These are phyloP conservation scores for Neopipo cinnamomea DNA, from an alignment of 2,113 vertebrate species.

Conservation along the genomic window DNA sequence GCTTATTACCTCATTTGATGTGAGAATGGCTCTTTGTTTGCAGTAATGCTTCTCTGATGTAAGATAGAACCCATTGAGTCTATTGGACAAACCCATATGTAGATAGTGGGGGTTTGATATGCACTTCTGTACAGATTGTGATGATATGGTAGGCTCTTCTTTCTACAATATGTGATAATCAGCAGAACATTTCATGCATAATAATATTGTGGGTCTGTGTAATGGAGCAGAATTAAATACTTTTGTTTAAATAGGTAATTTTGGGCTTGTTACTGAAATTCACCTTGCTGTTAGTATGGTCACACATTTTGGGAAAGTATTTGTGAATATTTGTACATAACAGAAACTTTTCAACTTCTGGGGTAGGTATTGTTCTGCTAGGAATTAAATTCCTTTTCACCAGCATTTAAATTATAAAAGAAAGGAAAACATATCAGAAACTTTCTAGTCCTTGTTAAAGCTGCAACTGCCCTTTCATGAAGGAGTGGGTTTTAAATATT, in stretches of 20 bases:
- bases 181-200: neutral
- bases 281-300: neutral
- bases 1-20: neutral
- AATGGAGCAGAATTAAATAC: neutral
- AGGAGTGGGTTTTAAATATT: neutral
- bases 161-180: neutral
- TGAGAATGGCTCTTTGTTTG: slow-evolving; percentile 3
- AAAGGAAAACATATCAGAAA: neutral
- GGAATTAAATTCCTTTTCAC: neutral
- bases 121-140: neutral
- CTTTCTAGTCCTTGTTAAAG: neutral
- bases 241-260: slow-evolving; percentile 18
- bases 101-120: neutral
- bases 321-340: neutral
- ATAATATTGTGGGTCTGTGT: neutral
- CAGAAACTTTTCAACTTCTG: neutral
- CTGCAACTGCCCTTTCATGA: neutral
- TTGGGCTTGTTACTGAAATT: neutral
- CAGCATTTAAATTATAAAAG: neutral
- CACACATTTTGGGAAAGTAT: neutral
- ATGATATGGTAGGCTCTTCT: neutral
- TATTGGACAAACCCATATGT: neutral
- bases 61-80: neutral
- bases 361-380: neutral
- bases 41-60: neutral